Conservation (phyloP, 1,140 invertebrate species). For the Hyphantria cunea region DNA sequence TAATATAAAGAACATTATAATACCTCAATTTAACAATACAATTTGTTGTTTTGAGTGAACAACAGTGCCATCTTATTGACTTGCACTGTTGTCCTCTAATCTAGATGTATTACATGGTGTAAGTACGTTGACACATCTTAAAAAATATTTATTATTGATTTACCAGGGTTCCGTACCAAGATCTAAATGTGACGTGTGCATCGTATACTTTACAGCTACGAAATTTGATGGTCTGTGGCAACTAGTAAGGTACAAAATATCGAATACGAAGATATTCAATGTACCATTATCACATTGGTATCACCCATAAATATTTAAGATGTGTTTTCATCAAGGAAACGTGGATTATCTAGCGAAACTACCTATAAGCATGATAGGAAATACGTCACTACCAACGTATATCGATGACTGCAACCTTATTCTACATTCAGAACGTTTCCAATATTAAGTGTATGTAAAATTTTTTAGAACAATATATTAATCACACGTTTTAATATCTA, state of each 20-base stretch:
- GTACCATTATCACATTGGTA: too few species aligned
- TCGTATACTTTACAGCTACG: too few species aligned
- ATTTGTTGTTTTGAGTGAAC: neutral
- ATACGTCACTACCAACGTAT: neutral
- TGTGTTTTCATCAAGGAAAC: neutral
- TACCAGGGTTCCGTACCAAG: too few species aligned
- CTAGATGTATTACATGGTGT: neutral
- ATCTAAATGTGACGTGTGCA: too few species aligned
- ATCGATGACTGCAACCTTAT: neutral
- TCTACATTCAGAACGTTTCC: neutral
- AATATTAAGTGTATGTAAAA: neutral
- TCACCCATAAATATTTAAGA: too few species aligned
- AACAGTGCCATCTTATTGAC: neutral
- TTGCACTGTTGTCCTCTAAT: neutral
- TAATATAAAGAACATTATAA: constrained; percentile 15
- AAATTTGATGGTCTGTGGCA: too few species aligned
- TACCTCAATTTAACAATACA: neutral
- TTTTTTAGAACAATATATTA: neutral
- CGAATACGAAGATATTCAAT: too few species aligned
- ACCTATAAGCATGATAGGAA: neutral
- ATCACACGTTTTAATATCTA: too few species aligned
- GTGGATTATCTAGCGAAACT: neutral
- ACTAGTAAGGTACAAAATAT: too few species aligned
- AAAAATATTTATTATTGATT: too few species aligned
- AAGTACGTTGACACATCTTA: too few species aligned